Evolutionary conservation across 2,113 vertebrate genomes (phyloP).

Genomic region (Malurus elegans): DNA sequence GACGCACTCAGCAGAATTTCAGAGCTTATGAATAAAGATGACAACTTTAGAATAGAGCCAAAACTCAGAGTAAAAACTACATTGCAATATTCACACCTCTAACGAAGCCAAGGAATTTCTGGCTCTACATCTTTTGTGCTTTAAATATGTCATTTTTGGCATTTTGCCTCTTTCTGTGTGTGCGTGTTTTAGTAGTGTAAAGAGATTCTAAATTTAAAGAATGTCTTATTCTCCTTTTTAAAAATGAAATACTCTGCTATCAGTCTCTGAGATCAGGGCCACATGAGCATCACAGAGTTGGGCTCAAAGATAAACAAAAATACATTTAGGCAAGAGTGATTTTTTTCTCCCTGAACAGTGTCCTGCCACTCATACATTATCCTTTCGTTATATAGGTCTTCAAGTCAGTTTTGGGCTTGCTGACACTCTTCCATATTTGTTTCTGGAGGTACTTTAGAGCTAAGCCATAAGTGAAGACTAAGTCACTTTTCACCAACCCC

Average conservation of each 20-base stretch:
- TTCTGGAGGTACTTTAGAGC: not conserved
- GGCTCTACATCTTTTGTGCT: slow-evolving; percentile 6
- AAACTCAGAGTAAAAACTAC: slow-evolving; percentile 13
- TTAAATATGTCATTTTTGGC: slow-evolving; percentile 31
- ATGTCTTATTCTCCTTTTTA: not conserved
- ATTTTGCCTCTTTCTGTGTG: not conserved
- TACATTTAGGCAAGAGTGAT: not conserved
- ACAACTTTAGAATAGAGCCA: not conserved
- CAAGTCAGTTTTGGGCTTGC: not conserved
- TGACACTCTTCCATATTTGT: not conserved
- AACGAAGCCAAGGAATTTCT: slow-evolving; percentile 39
- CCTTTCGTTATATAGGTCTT: not conserved
- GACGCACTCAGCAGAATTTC: slow-evolving; percentile 27
- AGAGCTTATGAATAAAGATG: slow-evolving; percentile 23
- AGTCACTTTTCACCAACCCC: not conserved
- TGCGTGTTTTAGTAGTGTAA: not conserved
- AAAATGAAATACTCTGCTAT: not conserved
- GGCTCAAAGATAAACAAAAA: not conserved
- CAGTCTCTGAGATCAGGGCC: not conserved
- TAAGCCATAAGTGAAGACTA: not conserved
- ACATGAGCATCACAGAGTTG: not conserved
- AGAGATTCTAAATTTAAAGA: not conserved
- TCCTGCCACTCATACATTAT: not conserved
- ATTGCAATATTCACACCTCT: slow-evolving; percentile 40
- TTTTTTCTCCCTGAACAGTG: not conserved